Conservation (phyloP, 2,888 invertebrate species). For the Leistus spinibarbis region DNA sequence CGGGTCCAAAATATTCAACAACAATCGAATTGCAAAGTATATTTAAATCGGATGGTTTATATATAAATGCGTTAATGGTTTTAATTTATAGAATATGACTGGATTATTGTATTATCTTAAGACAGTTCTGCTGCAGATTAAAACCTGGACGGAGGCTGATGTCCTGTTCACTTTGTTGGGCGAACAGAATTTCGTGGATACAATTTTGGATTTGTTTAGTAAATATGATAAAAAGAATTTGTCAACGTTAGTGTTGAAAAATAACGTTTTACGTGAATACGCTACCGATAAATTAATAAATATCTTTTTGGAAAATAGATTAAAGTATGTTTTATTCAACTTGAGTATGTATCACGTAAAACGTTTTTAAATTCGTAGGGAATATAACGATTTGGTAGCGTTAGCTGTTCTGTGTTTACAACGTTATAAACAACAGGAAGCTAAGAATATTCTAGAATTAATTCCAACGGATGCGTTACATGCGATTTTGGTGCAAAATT, state of each 20-base stretch:
- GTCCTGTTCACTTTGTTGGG: slow-evolving; percentile 54
- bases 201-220: slow-evolving; percentile 56
- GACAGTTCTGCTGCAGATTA: slow-evolving; percentile 54
- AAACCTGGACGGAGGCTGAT: slow-evolving; percentile 57
- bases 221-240: slow-evolving; percentile 56
- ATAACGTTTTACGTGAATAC: slow-evolving; percentile 61
- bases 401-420: slow-evolving; percentile 61
- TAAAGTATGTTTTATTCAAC: slow-evolving; percentile 46
- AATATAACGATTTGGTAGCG: slow-evolving; percentile 56
- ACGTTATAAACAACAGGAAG: slow-evolving; percentile 59
- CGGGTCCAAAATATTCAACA: slow-evolving; percentile 53
- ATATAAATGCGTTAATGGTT: not conserved
- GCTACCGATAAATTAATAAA: slow-evolving; percentile 62
- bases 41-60: slow-evolving; percentile 10
- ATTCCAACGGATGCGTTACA: slow-evolving; percentile 56
- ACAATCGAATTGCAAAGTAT: slow-evolving; percentile 1
- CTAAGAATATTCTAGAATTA: slow-evolving; percentile 57
- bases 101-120: slow-evolving; percentile 55
- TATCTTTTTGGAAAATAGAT: slow-evolving; percentile 52
- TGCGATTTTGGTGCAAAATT: slow-evolving; percentile 57
- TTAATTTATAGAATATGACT: slow-evolving; percentile 49
- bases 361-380: slow-evolving; percentile 48
- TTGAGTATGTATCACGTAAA: not conserved
- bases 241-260: slow-evolving; percentile 60
- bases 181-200: slow-evolving; percentile 55